Conservation (phyloP, 2,888 invertebrate genomes). For the Megalurothrips usitatus region DNA sequence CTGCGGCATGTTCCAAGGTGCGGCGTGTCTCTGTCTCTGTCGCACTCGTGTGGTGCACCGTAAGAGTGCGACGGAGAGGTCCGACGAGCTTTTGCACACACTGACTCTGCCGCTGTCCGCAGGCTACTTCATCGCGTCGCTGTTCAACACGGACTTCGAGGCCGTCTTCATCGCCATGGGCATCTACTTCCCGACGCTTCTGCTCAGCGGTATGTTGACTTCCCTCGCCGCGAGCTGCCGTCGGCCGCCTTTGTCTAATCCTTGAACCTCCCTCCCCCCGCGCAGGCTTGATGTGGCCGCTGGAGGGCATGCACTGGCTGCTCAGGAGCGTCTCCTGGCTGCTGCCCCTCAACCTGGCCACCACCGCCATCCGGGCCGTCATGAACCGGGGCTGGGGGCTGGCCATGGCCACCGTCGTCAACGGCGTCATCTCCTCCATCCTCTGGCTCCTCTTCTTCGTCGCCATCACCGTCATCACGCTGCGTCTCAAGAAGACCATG, state of each 20-base stretch:
- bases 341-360: constrained; percentile 76
- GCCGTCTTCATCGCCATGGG: background rate
- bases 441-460: constrained; percentile 62
- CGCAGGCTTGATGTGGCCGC: constrained; percentile 52
- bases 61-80: too few species aligned
- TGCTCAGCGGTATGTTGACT: constrained; percentile 20
- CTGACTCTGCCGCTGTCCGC: background rate
- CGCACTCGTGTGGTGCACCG: too few species aligned
- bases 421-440: constrained; percentile 63
- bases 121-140: constrained; percentile 9
- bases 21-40: too few species aligned
- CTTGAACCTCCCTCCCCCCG: background rate
- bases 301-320: constrained; percentile 61
- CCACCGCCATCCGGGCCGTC: constrained; percentile 68
- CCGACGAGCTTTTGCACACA: too few species aligned
- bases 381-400: constrained; percentile 71
- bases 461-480: constrained; percentile 48
- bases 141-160: background rate
- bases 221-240: background rate
- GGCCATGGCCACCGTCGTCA: constrained; percentile 62
- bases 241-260: background rate
- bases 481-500: background rate
- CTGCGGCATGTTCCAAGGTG: constrained; percentile 8
- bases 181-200: background rate
- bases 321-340: constrained; percentile 59